Conservation (phyloP, 2,113 vertebrate genomes). For the Dipodomys stephensi region DNA sequence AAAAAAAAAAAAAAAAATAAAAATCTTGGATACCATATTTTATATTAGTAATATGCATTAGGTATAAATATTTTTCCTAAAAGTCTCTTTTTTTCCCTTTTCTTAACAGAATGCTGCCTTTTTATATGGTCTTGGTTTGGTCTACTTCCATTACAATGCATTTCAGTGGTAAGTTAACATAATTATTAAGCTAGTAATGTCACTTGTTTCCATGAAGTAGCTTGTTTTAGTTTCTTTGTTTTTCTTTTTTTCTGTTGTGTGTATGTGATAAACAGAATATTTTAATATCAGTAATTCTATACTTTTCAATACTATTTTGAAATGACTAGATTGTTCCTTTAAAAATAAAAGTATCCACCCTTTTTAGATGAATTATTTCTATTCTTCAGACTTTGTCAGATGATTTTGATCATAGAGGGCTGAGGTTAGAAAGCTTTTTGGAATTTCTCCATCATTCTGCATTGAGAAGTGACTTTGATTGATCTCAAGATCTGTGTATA, state of each 20-base stretch:
- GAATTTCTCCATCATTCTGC: slow-evolving; percentile 40
- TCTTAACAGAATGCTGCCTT: slow-evolving; percentile 95
- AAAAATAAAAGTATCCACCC: neutral
- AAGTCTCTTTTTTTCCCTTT: slow-evolving; percentile 75
- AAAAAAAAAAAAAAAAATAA: neutral
- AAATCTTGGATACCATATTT: neutral
- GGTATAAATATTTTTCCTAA: slow-evolving; percentile 50
- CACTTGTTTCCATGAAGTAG: slow-evolving; percentile 21
- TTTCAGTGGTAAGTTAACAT: slow-evolving; percentile 95
- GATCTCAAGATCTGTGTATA: neutral
- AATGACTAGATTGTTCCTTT: slow-evolving; percentile 42
- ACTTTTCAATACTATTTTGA: slow-evolving; percentile 40
- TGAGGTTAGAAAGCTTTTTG: slow-evolving; percentile 37
- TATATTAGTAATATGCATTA: slow-evolving; percentile 40
- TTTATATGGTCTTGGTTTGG: slow-evolving; percentile 98
- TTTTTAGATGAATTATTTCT: slow-evolving; percentile 17
- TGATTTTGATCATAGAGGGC: slow-evolving; percentile 34
- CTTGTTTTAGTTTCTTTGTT: slow-evolving; percentile 32
- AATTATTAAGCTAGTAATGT: slow-evolving; percentile 40
- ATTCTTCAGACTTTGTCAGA: neutral
- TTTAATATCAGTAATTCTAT: slow-evolving; percentile 36
- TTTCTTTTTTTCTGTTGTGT: neutral
- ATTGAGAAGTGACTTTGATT: slow-evolving; percentile 25
- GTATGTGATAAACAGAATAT: slow-evolving; percentile 43
- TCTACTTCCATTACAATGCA: slow-evolving; percentile 99